Percentiles rank a stretch among this genome's conserved stretches.
Conservation (phyloP, 2,888 invertebrate species). For the Chloromyia formosa region DNA sequence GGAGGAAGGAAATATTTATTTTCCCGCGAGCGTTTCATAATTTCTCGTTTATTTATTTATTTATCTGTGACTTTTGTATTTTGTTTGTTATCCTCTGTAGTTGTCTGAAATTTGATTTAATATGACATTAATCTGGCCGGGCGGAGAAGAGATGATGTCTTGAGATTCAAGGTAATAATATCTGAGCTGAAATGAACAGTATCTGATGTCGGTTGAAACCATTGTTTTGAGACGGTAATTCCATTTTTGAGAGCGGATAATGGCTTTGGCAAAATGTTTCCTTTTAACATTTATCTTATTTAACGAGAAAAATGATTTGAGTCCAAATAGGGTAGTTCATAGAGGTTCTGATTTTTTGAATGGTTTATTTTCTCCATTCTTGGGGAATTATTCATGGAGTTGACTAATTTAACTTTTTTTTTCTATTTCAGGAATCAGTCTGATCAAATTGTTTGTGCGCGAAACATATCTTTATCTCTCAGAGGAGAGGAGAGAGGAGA, state of each 20-base stretch:
- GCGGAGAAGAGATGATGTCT: not conserved
- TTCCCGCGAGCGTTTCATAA: slow-evolving; percentile 41
- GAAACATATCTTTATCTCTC: too few relatives aligned
- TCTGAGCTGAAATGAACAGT: not conserved
- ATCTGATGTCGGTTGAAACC: not conserved
- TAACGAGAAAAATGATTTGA: not conserved
- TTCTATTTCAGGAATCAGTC: too few relatives aligned
- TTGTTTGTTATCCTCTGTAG: slow-evolving; percentile 18
- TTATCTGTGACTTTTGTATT: slow-evolving; percentile 41
- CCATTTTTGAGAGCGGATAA: not conserved
- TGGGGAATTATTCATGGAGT: too few relatives aligned
- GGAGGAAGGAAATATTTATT: slow-evolving; percentile 36
- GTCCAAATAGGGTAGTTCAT: too few relatives aligned
- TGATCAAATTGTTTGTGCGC: too few relatives aligned
- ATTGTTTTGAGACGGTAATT: not conserved
- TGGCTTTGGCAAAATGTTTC: not conserved
- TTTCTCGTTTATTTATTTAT: slow-evolving; percentile 44
- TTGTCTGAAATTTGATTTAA: slow-evolving; percentile 38
- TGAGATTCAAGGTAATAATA: not conserved
- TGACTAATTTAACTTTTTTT: too few relatives aligned
- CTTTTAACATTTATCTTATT: not conserved
- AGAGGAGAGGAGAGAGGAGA: too few relatives aligned
- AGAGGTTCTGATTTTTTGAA: too few relatives aligned
- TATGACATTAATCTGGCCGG: slow-evolving; percentile 34
- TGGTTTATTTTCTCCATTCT: too few relatives aligned